Base-by-base conservation (phyloP, 2,797 vertebrate species). In the Amphiprion clarkii region DNA sequence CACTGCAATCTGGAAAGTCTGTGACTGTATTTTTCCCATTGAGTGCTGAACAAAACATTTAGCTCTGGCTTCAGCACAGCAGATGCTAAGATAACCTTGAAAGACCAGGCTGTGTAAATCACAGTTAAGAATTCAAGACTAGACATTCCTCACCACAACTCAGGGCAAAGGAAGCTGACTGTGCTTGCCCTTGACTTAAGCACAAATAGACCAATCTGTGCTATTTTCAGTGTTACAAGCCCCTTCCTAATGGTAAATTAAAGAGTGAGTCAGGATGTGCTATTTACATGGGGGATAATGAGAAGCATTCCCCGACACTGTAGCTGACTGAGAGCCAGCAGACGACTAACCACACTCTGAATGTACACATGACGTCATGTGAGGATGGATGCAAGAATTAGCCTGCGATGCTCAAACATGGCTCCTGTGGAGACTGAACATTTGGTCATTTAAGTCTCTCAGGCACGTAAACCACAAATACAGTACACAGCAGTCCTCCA, bases 191-290 rank as follows among this genome's bases (percentile, higher is more conserved):
- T 59, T 31, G 64, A 85, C 67, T 82, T 51, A 10, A 64, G 44
- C 52, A 76, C 76, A 87, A 73, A 83, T 81, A 12, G 23, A 81
- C 59, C 55, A 55, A 77, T 76, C 63, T 68, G 71, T 64, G 66
- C 90, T 92, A 90, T 92, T 93, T 93, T 87, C 81, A 81, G 89
- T 67, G 21, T 84, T 79, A 83, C 82, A 77, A 88, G 74, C 79
- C 70, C 74, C 65, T 33, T 84, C 76, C 66, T 87, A 83, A 89
- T 78, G 77, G 48, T 66, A 78, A 91, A 90, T 92, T 88, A 90
- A 81, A 91, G 82, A 85, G 78, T 82, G 87, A 90, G 85, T 89
- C 87, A 91, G 80, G 86, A 86, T 83, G 76, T 76, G 67, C 78
- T 67, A 83, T 89, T 91, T 79, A 90, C 69, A 64, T 8, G 2